phyloP scores from a whole-genome alignment of 2,797 vertebrate genomes.

The Sparus aurata region DNA sequence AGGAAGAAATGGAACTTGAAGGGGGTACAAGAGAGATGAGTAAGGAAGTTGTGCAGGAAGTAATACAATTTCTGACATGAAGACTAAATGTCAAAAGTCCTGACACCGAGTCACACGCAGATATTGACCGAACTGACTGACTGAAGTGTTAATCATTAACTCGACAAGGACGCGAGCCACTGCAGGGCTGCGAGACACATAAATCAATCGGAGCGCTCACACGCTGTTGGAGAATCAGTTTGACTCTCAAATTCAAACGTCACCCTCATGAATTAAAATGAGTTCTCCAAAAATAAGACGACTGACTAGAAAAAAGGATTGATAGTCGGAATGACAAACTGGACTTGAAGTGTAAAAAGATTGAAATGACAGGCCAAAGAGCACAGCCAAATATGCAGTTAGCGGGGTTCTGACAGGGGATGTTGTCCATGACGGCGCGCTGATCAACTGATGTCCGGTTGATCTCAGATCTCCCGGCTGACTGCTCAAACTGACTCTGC shows the following conservation, averaged over 20 bases:
- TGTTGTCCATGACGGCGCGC: slow-evolving; percentile 5
- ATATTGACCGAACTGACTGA: slow-evolving; percentile 53
- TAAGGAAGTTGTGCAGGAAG: neutral
- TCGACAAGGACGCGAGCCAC: slow-evolving; percentile 57
- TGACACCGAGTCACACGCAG: slow-evolving; percentile 27
- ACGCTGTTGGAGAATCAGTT: slow-evolving; percentile 28
- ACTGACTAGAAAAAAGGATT: neutral
- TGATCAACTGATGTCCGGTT: slow-evolving; percentile 19
- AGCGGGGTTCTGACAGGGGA: neutral
- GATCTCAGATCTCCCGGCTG: slow-evolving; percentile 13
- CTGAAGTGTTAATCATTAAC: slow-evolving; percentile 69
- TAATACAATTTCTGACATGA: slow-evolving; percentile 23
- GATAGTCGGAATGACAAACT: neutral
- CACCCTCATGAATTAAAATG: slow-evolving; percentile 10
- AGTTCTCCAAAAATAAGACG: slow-evolving; percentile 3
- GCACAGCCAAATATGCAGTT: neutral
- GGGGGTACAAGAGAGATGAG: neutral
- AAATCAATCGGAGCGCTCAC: slow-evolving; percentile 50
- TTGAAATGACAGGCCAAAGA: neutral
- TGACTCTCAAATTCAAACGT: slow-evolving; percentile 30
- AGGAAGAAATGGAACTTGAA: neutral
- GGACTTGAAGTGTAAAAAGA: neutral
- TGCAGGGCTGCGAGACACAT: slow-evolving; percentile 28
- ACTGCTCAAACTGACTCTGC: slow-evolving; percentile 9
- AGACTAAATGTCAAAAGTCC: slow-evolving; percentile 35